phyloP scores from a whole-genome alignment of 2,888 invertebrate genomes.

The Drosophila prolongata region DNA sequence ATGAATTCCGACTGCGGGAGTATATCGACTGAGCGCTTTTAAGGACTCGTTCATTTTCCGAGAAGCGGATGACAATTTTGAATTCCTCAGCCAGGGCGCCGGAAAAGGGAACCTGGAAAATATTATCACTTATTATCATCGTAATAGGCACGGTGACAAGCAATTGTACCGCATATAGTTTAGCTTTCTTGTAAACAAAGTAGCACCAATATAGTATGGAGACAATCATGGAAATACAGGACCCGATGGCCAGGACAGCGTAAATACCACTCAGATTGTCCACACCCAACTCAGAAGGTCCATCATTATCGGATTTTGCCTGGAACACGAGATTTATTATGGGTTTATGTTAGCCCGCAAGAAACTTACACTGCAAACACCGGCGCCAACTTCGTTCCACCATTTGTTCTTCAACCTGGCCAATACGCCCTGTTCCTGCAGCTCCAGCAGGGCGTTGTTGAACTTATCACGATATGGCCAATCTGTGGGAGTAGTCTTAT shows the following conservation, averaged over 20 bases:
- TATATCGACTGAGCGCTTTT: conserved; percentile 85
- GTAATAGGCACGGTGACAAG: no score
- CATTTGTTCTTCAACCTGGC: conserved; percentile 92
- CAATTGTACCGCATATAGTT: conserved; percentile 76
- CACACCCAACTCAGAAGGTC: conserved; percentile 85
- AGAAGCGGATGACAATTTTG: conserved; percentile 89
- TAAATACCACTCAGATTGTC: conserved; percentile 88
- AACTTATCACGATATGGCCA: conserved; percentile 89
- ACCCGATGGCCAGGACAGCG: conserved; percentile 86
- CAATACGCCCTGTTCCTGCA: conserved; percentile 93
- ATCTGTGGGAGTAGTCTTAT: conserved; percentile 63
- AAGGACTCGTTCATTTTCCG: conserved; percentile 89
- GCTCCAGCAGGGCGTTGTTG: conserved; percentile 91
- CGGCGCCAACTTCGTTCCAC: conserved; percentile 94
- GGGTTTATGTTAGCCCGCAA: not conserved
- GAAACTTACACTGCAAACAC: conserved; percentile 88
- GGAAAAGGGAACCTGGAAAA: conserved; percentile 87
- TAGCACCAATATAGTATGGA: conserved; percentile 79
- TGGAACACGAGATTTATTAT: conserved; percentile 29
- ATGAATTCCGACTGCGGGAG: conserved; percentile 82
- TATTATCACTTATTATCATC: not conserved
- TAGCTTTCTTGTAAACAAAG: conserved; percentile 77
- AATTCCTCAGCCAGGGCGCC: conserved; percentile 89
- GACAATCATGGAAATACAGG: conserved; percentile 74
- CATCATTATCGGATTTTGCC: conserved; percentile 65